Conservation (phyloP, 2,888 invertebrate genomes). For the Nebria brevicollis region DNA sequence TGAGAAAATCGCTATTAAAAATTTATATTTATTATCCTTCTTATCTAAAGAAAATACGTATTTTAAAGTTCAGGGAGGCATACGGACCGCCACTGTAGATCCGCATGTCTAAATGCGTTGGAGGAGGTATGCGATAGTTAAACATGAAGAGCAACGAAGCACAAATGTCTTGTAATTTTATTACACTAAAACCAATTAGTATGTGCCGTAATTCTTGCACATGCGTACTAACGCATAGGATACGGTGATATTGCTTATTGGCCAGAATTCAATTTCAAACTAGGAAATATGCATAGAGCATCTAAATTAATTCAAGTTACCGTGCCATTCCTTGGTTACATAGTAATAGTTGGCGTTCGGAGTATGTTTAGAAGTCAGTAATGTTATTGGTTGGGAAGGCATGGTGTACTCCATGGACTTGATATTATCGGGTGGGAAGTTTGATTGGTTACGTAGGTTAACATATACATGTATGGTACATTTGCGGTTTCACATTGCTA, state of each 20-base stretch:
- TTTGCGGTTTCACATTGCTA: neutral
- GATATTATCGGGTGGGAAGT: neutral
- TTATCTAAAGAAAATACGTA: too few species aligned
- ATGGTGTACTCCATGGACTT: neutral
- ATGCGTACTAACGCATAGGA: neutral
- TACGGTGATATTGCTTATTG: neutral
- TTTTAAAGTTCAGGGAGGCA: too few species aligned
- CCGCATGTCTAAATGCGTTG: neutral
- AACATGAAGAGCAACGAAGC: slow-evolving; percentile 36
- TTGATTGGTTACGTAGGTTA: neutral
- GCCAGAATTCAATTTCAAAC: neutral
- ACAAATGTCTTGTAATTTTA: slow-evolving; percentile 45
- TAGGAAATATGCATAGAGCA: slow-evolving; percentile 1
- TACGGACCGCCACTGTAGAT: neutral
- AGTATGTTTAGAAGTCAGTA: neutral
- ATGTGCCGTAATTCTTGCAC: slow-evolving; percentile 9
- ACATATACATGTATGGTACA: neutral
- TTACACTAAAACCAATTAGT: slow-evolving; percentile 40
- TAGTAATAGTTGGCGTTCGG: neutral
- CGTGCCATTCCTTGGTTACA: neutral
- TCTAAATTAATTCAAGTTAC: neutral
- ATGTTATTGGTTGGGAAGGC: neutral
- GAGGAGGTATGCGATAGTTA: slow-evolving; percentile 44
- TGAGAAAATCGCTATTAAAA: too few species aligned
- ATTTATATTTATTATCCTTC: too few species aligned